phyloP scores from a whole-genome alignment of 2,113 vertebrate genomes.

The Lasiurus cinereus region DNA sequence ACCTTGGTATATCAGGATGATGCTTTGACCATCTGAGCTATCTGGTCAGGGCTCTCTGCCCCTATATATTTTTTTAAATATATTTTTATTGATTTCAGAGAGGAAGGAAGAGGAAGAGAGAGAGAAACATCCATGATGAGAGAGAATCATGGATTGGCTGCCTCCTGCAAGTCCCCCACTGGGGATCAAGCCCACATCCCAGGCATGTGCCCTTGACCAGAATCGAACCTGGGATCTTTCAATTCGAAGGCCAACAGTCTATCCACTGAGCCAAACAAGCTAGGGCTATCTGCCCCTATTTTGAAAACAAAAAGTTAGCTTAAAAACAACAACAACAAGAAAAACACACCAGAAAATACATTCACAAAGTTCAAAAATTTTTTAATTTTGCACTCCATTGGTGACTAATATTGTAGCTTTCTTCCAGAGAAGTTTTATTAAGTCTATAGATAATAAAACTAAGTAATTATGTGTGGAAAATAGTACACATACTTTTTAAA shows the following conservation, averaged over 20 bases:
- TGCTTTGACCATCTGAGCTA: neutral
- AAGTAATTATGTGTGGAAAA: neutral
- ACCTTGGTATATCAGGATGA: neutral
- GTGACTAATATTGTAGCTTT: neutral
- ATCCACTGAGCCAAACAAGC: too few species aligned
- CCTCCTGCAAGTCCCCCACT: too few species aligned
- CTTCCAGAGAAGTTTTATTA: neutral
- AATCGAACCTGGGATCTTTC: too few species aligned
- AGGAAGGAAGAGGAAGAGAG: too few species aligned
- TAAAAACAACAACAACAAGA: neutral
- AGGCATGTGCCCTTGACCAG: too few species aligned
- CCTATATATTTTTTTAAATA: neutral
- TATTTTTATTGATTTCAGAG: too few species aligned
- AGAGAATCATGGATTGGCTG: too few species aligned
- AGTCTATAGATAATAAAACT: neutral
- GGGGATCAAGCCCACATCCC: too few species aligned
- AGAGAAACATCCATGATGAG: too few species aligned
- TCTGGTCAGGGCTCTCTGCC: neutral
- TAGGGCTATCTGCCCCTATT: neutral
- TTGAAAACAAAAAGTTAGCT: neutral
- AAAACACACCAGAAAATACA: neutral
- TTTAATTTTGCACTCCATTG: neutral
- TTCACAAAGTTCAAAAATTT: neutral
- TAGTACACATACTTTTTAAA: neutral
- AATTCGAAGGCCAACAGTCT: too few species aligned